phyloP scores from a whole-genome alignment of 1,140 invertebrate species.

The Holcopasites calliopsidis region DNA sequence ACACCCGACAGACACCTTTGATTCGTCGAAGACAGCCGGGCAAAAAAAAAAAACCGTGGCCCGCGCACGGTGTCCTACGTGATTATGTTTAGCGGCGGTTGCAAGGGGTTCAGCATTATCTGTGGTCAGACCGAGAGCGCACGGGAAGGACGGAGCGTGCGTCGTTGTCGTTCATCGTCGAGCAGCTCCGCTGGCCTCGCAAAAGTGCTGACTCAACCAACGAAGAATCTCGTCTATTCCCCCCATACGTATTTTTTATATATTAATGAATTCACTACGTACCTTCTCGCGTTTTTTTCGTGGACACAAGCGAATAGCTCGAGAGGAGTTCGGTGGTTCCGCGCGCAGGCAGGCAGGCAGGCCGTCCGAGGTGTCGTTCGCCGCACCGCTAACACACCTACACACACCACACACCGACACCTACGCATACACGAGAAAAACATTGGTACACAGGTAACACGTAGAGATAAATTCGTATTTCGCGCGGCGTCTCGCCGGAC shows the following conservation, averaged over 20 bases:
- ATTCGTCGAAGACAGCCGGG: no score
- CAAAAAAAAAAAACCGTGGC: no score
- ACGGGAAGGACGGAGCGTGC: not conserved
- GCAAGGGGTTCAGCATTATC: not conserved
- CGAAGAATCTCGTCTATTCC: slow-evolving; percentile 57
- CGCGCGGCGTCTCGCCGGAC: slow-evolving; percentile 69
- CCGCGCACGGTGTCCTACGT: no score
- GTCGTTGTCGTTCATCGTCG: slow-evolving; percentile 47
- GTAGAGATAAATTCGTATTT: not conserved
- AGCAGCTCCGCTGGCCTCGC: slow-evolving; percentile 36
- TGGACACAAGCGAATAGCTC: slow-evolving; percentile 52
- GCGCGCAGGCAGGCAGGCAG: slow-evolving; percentile 35
- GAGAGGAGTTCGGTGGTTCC: slow-evolving; percentile 45
- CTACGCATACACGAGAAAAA: not conserved
- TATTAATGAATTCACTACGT: slow-evolving; percentile 41
- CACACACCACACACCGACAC: not conserved
- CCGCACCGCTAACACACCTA: slow-evolving; percentile 54
- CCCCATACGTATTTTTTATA: slow-evolving; percentile 54
- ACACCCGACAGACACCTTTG: no score
- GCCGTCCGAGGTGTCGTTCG: slow-evolving; percentile 43
- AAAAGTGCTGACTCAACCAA: slow-evolving; percentile 53
- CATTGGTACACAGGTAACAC: not conserved
- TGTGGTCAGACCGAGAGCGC: not conserved
- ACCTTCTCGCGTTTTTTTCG: slow-evolving; percentile 52
- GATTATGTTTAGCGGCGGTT: no score